Evolutionary conservation across 2,113 vertebrate genomes (phyloP), one percentile per base, ranked within the genome.

Genomic region (Upupa epops): DNA sequence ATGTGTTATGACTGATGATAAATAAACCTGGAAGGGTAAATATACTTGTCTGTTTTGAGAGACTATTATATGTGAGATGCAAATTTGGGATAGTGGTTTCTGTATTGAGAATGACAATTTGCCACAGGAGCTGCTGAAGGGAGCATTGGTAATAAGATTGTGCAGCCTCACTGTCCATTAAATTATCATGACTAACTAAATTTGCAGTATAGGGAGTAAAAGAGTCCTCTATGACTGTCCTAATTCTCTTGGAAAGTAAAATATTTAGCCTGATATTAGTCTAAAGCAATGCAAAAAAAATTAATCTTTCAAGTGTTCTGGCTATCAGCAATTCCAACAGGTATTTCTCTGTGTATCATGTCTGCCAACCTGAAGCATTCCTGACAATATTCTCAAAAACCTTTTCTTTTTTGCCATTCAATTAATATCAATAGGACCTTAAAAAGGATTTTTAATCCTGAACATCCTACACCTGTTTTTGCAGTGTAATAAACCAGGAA

Each of bases 11-110:
- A 49, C 73, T 86, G 64, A 85, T 90, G 83, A 86, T 58, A 86
- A 91, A 93, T 93, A 88, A 88, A 83, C 52, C 60, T 88, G 0
- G 3, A 68, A 95, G 90, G 74, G 36, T 90, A 94, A 92, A 94
- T 92, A 75, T 80, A 49, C 64, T 88, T 86, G 51, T 90, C 61
- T 42, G 70, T 80, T 70, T 68, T 58, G 70, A 88, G 65, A 83
- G 56, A 92, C 85, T 81, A 65, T 83, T 89, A 3, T 75, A 72
- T 51, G 58, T 51, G 46, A 86, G 72, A 87, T 87, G 65, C 40
- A 86, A 80, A 86, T 63, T 42, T 80, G 68, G 37, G 28, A 72
- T 81, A 74, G 77, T 95, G 78, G 31, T 49, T 71, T 89, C 24
- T 79, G 69, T 74, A 31, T 46, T 90, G 49, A 89, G 75, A 87